phyloP scores from a whole-genome alignment of 2,797 vertebrate genomes.

The Eutrigla gurnardus region DNA sequence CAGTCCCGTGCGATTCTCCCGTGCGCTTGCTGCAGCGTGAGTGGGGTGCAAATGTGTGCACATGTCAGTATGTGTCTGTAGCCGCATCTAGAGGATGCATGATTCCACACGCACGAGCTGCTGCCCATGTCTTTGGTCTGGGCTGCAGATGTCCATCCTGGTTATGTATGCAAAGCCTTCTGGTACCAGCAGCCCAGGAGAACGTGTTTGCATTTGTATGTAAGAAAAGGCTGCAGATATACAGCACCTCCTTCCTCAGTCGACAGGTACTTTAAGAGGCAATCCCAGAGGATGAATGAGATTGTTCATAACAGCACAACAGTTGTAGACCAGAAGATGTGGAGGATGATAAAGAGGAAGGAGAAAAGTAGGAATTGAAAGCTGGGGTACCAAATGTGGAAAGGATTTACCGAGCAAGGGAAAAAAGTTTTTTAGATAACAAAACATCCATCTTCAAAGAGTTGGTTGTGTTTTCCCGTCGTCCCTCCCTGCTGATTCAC shows the following conservation, averaged over 20 bases:
- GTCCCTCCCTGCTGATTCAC: slow-evolving; percentile 25
- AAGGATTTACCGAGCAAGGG: background rate
- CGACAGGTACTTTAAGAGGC: slow-evolving; percentile 8
- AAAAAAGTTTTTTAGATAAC: background rate
- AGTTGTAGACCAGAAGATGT: background rate
- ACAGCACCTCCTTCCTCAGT: background rate
- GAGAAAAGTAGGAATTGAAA: background rate
- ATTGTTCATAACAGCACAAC: background rate
- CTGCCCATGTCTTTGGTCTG: slow-evolving; percentile 13
- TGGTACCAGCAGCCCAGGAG: slow-evolving; percentile 28
- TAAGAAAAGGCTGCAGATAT: slow-evolving; percentile 2
- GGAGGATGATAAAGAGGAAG: background rate
- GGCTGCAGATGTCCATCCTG: slow-evolving; percentile 46
- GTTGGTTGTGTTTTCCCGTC: background rate
- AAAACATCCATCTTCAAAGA: background rate
- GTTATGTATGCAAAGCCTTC: slow-evolving; percentile 38
- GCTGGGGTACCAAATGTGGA: background rate
- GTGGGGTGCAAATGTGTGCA: slow-evolving; percentile 17
- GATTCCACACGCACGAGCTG: slow-evolving; percentile 27
- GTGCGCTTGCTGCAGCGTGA: slow-evolving; percentile 47
- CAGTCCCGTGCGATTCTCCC: slow-evolving; percentile 62
- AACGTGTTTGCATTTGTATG: slow-evolving; percentile 23
- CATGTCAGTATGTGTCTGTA: slow-evolving; percentile 7
- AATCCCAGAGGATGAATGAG: slow-evolving; percentile 1
- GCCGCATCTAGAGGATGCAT: background rate